Base-by-base conservation (phyloP, 2,888 invertebrate species). In the Ophion ventricosus region DNA sequence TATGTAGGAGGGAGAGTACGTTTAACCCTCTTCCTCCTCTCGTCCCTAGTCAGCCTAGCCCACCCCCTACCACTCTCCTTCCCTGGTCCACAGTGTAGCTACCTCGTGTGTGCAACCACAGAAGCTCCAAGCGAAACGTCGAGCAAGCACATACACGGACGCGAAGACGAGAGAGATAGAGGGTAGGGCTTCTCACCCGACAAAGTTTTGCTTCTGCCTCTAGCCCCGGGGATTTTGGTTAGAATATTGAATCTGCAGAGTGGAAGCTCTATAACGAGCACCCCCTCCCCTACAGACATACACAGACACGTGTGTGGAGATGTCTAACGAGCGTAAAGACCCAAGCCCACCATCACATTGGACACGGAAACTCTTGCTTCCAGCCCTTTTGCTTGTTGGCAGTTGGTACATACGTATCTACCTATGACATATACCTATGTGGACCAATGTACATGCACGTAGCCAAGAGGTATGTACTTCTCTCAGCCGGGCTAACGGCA, bases 171-270 rank as follows among this genome's bases (percentile, higher is more conserved):
- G 59, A 61, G 67, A 54, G 40, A 25, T 54, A 75, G 75, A 56
- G 75, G 23, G 54, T 63, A 69, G 57, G 77, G 67, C 54, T 43
- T 57, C 77, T 88, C 82, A 88, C 87, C 91, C 88, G 90, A 88
- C 90, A 90, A 93, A 93, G 90, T 93, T 92, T 92, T 91, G 91
- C 90, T 88, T 89, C 88, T 81, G 87, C 87, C 88, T 77, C 90
- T 92, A 91, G 92, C 93, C 92, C 92, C 90, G 90, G 93, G 93
- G 93, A 93, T 93, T 93, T 93, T 92, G 93, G 93, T 93, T 93
- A 91, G 93, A 93, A 93, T 93, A 93, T 93, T 93, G 92, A 93
- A 93, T 93, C 92, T 91, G 90, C 91, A 88, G 90, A 90, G 90
- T 90, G 88, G 92, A 91, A 91, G 91, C 90, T 90, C 91, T 92